Percentiles rank a stretch among this genome's conserved stretches.
Conservation (phyloP, 1,140 invertebrate genomes). For the Capitella teleta region DNA sequence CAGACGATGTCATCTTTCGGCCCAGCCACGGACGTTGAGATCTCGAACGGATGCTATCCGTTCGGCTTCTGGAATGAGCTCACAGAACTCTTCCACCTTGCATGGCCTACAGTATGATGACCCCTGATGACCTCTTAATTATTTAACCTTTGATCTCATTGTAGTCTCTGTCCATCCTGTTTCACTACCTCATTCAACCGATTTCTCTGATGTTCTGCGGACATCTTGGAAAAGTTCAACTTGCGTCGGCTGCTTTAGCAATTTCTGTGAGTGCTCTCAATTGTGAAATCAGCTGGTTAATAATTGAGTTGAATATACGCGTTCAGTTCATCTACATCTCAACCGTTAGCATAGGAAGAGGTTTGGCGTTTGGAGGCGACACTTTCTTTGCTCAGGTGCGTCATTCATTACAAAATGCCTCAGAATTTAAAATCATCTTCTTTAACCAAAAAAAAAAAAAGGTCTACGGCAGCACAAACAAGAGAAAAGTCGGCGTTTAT, state of each 20-base stretch:
- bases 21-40: too few species aligned
- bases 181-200: constrained; percentile 14
- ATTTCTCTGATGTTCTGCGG: constrained; percentile 14
- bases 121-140: background rate
- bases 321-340: constrained; percentile 13
- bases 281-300: too few species aligned
- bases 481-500: constrained; percentile 19
- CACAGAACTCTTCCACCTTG: constrained; percentile 7
- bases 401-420: background rate
- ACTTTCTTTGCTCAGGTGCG: constrained; percentile 15
- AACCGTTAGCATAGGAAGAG: constrained; percentile 11
- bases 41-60: constrained; percentile 13
- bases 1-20: too few species aligned
- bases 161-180: constrained; percentile 14
- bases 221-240: constrained; percentile 13
- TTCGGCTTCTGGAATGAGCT: constrained; percentile 11
- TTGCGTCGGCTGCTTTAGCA: constrained; percentile 13
- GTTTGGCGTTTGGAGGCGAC: constrained; percentile 13
- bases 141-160: background rate
- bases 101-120: constrained; percentile 13
- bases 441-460: too few species aligned
- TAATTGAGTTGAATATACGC: too few species aligned
- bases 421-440: too few species aligned
- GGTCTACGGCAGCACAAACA: constrained; percentile 11
- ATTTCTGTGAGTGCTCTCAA: constrained; percentile 11